phyloP scores from a whole-genome alignment of 1,140 invertebrate genomes.

The Euura lappo region DNA sequence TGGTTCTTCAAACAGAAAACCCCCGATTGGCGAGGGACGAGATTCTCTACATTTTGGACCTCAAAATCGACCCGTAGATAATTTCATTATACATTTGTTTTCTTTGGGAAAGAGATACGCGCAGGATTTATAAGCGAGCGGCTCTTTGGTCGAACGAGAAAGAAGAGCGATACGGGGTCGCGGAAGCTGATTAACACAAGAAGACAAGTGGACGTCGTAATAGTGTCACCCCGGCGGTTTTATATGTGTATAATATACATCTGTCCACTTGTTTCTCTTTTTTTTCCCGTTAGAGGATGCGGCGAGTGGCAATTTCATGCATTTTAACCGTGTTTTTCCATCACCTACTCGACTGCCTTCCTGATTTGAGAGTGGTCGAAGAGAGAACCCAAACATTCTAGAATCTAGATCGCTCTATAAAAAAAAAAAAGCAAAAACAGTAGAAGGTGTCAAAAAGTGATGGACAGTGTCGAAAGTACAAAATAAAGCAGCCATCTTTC shows the following conservation, averaged over 20 bases:
- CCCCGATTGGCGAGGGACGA: constrained; percentile 36
- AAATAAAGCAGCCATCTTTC: too few relatives aligned
- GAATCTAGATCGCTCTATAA: too few relatives aligned
- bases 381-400: too few relatives aligned
- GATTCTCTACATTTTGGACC: too few relatives aligned
- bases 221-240: neutral
- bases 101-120: too few relatives aligned
- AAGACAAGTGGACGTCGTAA: constrained; percentile 6
- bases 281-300: neutral
- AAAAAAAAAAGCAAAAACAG: too few relatives aligned
- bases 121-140: too few relatives aligned
- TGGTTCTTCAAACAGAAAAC: constrained; percentile 56
- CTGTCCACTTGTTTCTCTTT: too few relatives aligned
- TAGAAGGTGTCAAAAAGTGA: too few relatives aligned
- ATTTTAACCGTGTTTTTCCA: constrained; percentile 2
- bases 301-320: neutral
- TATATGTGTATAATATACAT: too few relatives aligned
- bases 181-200: neutral
- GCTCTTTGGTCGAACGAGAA: neutral
- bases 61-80: constrained; percentile 2
- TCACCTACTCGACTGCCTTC: neutral
- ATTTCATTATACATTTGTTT: neutral
- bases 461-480: too few relatives aligned
- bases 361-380: too few relatives aligned
- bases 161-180: neutral